Evolutionary conservation across 2,888 invertebrate genomes (phyloP).

Genomic region (Spatulosminthurus flaviceps): DNA sequence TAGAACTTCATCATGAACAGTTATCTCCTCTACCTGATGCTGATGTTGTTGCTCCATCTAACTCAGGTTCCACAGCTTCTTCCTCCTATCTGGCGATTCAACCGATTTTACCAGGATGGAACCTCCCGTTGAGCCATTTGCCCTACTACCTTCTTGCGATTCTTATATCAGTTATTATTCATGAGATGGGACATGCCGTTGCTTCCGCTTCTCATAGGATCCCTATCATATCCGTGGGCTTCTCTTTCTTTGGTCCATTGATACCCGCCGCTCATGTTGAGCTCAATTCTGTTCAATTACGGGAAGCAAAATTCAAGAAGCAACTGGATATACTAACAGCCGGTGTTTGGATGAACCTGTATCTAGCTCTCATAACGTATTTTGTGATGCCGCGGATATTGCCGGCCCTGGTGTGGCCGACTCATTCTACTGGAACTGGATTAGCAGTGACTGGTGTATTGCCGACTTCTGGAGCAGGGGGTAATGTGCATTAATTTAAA

Average conservation of each 20-base stretch:
- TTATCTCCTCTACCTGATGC: constrained; percentile 60
- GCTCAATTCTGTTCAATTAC: constrained; percentile 60
- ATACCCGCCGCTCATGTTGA: constrained; percentile 62
- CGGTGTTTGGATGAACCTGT: constrained; percentile 63
- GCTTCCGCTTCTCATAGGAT: constrained; percentile 62
- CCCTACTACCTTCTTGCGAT: constrained; percentile 63
- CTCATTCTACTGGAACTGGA: constrained; percentile 60
- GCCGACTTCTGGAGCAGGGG: constrained; percentile 61
- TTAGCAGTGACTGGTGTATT: constrained; percentile 60
- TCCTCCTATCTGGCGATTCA: constrained; percentile 60
- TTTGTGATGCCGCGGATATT: constrained; percentile 61
- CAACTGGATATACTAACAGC: constrained; percentile 63
- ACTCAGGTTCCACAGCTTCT: constrained; percentile 36
- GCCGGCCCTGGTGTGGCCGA: constrained; percentile 60
- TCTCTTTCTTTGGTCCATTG: constrained; percentile 62
- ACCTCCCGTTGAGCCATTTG: constrained; percentile 61
- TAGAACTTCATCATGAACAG: constrained; percentile 61
- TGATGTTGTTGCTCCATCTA: constrained; percentile 52
- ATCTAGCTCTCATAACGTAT: constrained; percentile 60
- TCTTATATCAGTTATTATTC: constrained; percentile 62
- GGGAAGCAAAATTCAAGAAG: constrained; percentile 58
- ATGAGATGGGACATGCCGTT: constrained; percentile 62
- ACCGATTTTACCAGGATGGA: constrained; percentile 63
- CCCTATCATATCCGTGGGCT: constrained; percentile 62
- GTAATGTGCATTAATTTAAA: too few relatives aligned